Base-by-base conservation (phyloP, 92 coral and sea anemone genomes). In the Palythoa caribaeorum region DNA sequence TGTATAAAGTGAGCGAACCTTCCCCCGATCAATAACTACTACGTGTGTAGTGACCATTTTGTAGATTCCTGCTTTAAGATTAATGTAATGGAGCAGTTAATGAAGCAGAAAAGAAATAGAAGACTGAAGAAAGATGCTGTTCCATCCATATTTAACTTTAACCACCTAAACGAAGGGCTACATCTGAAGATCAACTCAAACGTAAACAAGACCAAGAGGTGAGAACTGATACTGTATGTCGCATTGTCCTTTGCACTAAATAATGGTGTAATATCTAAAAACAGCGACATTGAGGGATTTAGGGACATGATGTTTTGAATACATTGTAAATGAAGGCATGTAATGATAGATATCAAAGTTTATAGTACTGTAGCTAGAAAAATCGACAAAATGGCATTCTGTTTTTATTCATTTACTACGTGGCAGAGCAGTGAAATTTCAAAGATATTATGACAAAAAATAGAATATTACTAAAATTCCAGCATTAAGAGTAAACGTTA, bases 41-140 rank as follows among this genome's bases (percentile, higher is more conserved):
- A 86, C 73, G 92, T 92, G 13, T 92, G 94, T 70, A 92, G 87
- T 55, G 89, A 81, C n/a, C 91, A 89, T 57, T 92, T 92, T 74
- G 87, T 50, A 38, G 89, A 84, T 7, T 69, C 68, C 57, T 81
- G 91, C 79, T 92, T 89, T 71, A 79, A 60, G 59, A 52, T 71
- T 9, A 71, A 88, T 77, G 76, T 91, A 7, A 74, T 38, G 21
- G 37, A 51, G 68, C 51, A 83, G 80, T 37, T 91, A 11, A 83
- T 87, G 9, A 87, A 83, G 1, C 68, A 35, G 20, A 88, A 88
- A 73, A 65, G 76, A 19, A 91, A 91, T 70, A 68, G 91, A 21
- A 76, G 79, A 68, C 80, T 84, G 14, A 91, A 91, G 88, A 77
- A 40, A 44, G 94, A 77, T 84, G 91, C 94, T 48, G 83, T 90